phyloP scores from a whole-genome alignment of 2,888 invertebrate species.

The Drosophila antonietae region DNA sequence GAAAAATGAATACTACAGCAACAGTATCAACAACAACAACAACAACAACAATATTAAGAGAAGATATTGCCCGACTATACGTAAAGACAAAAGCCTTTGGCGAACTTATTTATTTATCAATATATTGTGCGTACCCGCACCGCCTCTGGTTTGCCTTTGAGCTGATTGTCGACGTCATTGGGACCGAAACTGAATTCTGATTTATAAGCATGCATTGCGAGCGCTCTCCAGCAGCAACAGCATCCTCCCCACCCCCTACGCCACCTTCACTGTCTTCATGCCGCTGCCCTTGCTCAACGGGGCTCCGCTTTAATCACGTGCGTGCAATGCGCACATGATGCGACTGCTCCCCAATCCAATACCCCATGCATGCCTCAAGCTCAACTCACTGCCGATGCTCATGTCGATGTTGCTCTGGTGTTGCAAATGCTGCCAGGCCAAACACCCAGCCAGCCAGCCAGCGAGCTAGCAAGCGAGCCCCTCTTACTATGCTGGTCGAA shows the following conservation, averaged over 20 bases:
- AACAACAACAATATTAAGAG: constrained; percentile 6
- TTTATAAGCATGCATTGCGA: constrained; percentile 67
- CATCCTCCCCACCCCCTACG: background rate
- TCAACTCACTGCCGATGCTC: constrained; percentile 45
- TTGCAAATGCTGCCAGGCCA: constrained; percentile 75
- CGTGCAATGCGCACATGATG: constrained; percentile 78
- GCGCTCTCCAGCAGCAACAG: constrained; percentile 21
- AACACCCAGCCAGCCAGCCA: constrained; percentile 61
- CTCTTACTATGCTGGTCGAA: constrained; percentile 38
- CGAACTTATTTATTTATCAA: constrained; percentile 81
- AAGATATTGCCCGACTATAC: constrained; percentile 28
- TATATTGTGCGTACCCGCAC: constrained; percentile 67
- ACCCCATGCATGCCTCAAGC: constrained; percentile 60
- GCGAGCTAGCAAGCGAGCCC: constrained; percentile 44
- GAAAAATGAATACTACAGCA: constrained; percentile 23
- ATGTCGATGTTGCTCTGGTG: constrained; percentile 67
- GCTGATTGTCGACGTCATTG: constrained; percentile 73
- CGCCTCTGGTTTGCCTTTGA: constrained; percentile 24
- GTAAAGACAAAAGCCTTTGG: constrained; percentile 76
- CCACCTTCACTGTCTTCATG: background rate
- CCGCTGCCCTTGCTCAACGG: constrained; percentile 58
- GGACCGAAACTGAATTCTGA: constrained; percentile 73
- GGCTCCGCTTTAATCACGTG: constrained; percentile 79
- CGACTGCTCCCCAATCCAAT: constrained; percentile 64
- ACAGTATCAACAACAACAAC: constrained; percentile 12